Base-by-base conservation (phyloP, 2,113 vertebrate species). In the Thryonomys swinderianus region DNA sequence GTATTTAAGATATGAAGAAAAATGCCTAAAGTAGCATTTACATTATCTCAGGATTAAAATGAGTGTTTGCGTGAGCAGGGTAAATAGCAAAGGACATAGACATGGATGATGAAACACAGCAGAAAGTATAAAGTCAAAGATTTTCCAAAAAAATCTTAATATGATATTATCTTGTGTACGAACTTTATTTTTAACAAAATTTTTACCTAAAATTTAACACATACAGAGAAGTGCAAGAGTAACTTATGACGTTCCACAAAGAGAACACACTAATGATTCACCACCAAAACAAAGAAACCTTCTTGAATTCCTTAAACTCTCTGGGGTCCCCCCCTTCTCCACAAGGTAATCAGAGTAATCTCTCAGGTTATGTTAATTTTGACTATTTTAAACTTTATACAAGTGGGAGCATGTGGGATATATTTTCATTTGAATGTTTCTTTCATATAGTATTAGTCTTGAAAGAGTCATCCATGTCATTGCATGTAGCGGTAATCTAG, bases 1-100 rank as follows among this genome's bases (percentile, higher is more conserved):
- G 37, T 62, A 61, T 67, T 73, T 86, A 82, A 96, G 37, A 85
- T 66, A 74, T 30, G 8, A 93, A 53, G 73, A 87, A 92, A 62
- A 87, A 78, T 34, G 1, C 40, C 81, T 78, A 37, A 82, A 86
- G 74, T 78, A 30, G 18, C 69, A 79, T 34, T 83, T 67, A 57
- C 5, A 48, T 66, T 23, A 84, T 57, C 62, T 84, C 48, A 45
- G 34, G 87, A 87, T 40, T 89, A 42, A 66, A 73, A 55, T 73
- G 32, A 83, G 21, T 3, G 61, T 73, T 42, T 20, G 53, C 37
- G 20, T 83, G 4, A 55, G 17, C 10, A 37, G 27, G 27, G 51
- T 14, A 81, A 76, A 88, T 27, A 81, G 45, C 3, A 59, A 14
- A 91, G 37, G 37, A 81, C 25, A 32, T 1, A 42, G 12, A 40